Conservation (phyloP, 2,797 vertebrate genomes). For the Mionectes olivaceus region DNA sequence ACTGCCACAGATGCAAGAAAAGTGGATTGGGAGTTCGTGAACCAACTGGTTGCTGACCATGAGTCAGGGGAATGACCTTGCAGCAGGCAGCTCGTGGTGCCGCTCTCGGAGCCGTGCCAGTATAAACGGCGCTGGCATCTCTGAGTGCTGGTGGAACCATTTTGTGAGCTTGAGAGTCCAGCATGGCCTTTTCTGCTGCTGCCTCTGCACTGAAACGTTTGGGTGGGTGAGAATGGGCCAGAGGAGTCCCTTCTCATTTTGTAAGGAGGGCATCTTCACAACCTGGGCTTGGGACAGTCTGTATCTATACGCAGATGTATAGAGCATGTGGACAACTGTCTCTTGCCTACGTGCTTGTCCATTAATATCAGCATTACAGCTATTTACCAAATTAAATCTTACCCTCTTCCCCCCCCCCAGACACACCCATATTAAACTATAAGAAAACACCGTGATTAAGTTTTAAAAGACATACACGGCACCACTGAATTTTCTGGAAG, state of each 20-base stretch:
- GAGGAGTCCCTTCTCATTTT: not conserved
- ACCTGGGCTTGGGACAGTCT: not conserved
- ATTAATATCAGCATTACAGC: not conserved
- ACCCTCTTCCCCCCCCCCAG: not conserved
- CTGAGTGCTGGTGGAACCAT: constrained; percentile 37
- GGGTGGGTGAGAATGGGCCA: not conserved
- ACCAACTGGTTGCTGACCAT: constrained; percentile 10
- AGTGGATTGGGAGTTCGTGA: constrained; percentile 9
- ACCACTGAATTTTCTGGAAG: constrained; percentile 11
- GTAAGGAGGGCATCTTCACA: not conserved
- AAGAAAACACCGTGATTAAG: not conserved
- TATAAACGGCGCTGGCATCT: not conserved
- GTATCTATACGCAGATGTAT: fast-evolving
- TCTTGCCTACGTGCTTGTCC: not conserved
- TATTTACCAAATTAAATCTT: not conserved
- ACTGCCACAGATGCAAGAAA: not conserved
- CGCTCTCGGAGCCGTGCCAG: constrained; percentile 28
- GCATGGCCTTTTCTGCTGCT: not conserved
- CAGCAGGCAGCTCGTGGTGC: constrained; percentile 19
- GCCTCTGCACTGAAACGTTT: not conserved
- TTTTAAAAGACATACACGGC: not conserved
- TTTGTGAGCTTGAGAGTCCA: constrained; percentile 47
- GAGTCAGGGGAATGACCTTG: constrained; percentile 69
- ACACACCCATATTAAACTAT: not conserved
- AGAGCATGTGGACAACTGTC: not conserved